phyloP scores from a whole-genome alignment of 2,797 vertebrate genomes.

The Kryptolebias ocellatus region DNA sequence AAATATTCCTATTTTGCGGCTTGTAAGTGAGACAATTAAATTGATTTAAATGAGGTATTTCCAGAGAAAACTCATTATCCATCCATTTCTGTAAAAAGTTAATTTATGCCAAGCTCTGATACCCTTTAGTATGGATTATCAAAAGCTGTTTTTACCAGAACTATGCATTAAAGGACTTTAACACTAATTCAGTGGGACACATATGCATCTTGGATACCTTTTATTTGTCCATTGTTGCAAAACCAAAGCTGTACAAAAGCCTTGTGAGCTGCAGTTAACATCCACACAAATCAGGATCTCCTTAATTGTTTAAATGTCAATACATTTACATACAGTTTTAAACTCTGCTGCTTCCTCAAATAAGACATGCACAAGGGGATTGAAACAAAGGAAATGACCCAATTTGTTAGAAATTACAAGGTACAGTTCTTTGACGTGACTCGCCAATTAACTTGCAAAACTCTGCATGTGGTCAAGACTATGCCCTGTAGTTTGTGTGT shows the following conservation, averaged over 20 bases:
- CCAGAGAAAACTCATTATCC: constrained; percentile 53
- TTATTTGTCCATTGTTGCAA: constrained; percentile 64
- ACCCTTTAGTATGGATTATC: constrained; percentile 60
- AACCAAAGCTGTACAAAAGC: constrained; percentile 53
- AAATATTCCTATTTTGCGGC: constrained; percentile 53
- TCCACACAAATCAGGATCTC: constrained; percentile 63
- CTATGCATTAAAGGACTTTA: constrained; percentile 50
- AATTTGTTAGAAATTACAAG: constrained; percentile 70
- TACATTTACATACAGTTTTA: constrained; percentile 66
- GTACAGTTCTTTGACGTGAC: constrained; percentile 29
- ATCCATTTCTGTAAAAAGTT: constrained; percentile 42
- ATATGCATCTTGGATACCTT: constrained; percentile 64
- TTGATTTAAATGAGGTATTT: constrained; percentile 69
- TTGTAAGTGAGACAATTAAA: constrained; percentile 65
- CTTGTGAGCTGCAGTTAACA: constrained; percentile 54
- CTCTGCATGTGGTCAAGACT: constrained; percentile 66
- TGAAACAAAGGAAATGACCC: constrained; percentile 58
- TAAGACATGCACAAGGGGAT: constrained; percentile 51
- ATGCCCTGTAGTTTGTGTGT: constrained; percentile 48
- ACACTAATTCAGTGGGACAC: constrained; percentile 60
- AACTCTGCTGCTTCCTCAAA: constrained; percentile 57
- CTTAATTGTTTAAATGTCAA: constrained; percentile 74
- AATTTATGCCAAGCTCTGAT: constrained; percentile 51
- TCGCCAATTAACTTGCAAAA: constrained; percentile 68
- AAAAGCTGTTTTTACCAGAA: constrained; percentile 55